phyloP scores from a whole-genome alignment of 2,113 vertebrate species.

The Vulpes ferrilata region DNA sequence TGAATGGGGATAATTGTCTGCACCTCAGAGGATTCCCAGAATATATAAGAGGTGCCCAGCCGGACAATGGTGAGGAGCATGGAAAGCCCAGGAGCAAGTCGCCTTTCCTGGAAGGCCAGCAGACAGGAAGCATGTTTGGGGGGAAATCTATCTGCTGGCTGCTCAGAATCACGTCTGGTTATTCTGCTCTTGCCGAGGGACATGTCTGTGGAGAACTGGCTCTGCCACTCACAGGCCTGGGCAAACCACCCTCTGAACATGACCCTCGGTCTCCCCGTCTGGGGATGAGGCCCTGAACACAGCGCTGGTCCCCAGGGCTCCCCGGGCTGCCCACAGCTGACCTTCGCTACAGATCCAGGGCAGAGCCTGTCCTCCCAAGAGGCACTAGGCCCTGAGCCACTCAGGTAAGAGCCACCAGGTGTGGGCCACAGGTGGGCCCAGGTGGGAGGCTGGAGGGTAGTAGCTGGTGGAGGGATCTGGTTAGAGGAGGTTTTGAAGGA shows the following conservation, averaged over 20 bases:
- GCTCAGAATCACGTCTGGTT: neutral
- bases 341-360: neutral
- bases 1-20: neutral
- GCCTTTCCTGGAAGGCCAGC: neutral
- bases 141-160: neutral
- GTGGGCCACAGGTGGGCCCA: neutral
- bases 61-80: accelerated
- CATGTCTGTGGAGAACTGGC: neutral
- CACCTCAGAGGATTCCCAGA: neutral
- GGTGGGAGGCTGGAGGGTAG: neutral
- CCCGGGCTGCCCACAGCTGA: accelerated
- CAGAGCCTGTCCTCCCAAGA: neutral
- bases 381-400: neutral
- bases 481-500: neutral
- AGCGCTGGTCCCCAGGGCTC: neutral
- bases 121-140: neutral
- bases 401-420: neutral
- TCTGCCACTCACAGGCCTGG: neutral
- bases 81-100: neutral
- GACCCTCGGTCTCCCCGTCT: neutral
- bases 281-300: neutral
- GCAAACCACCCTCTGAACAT: neutral
- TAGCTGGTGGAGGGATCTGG: neutral
- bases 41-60: neutral
- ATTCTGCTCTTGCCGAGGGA: accelerated